A percentile compares a stretch with the other conserved stretches of the same genome.
Conservation (phyloP, 2,797 vertebrate genomes). For the Adrianichthys oophorus region DNA sequence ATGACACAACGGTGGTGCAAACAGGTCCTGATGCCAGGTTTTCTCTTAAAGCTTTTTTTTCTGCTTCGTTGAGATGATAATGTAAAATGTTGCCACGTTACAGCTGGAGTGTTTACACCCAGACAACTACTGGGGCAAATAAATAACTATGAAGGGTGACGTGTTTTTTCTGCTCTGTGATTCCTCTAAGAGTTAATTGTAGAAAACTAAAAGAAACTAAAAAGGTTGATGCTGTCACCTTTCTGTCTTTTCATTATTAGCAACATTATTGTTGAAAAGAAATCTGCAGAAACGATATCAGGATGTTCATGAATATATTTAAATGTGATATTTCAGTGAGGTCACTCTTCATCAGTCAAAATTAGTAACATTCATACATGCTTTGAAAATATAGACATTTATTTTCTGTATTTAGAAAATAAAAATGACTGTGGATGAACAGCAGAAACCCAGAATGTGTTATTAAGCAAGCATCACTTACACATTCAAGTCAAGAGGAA, state of each 20-base stretch:
- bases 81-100: too few species aligned
- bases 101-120: not conserved
- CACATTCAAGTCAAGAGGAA: constrained; percentile 46
- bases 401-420: constrained; percentile 2
- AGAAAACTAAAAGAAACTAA: constrained; percentile 18
- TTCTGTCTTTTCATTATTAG: constrained; percentile 8
- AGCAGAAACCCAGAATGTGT: not conserved
- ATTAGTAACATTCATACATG: too few species aligned
- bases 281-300: too few species aligned
- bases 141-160: constrained; percentile 10
- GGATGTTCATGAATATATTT: too few species aligned
- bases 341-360: too few species aligned
- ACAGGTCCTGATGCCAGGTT: constrained; percentile 1
- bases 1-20: not conserved
- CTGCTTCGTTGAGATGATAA: too few species aligned
- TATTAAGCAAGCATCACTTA: constrained; percentile 13
- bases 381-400: not conserved
- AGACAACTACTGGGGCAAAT: constrained; percentile 2
- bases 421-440: constrained; percentile 6
- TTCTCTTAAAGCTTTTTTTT: not conserved
- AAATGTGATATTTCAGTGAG: too few species aligned
- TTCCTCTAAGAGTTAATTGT: constrained; percentile 20
- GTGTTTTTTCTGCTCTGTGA: constrained; percentile 19
- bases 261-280: not conserved
- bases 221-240: constrained; percentile 25